Base-by-base conservation (phyloP, 2,113 vertebrate genomes). In the Clarias macrocephalus region DNA sequence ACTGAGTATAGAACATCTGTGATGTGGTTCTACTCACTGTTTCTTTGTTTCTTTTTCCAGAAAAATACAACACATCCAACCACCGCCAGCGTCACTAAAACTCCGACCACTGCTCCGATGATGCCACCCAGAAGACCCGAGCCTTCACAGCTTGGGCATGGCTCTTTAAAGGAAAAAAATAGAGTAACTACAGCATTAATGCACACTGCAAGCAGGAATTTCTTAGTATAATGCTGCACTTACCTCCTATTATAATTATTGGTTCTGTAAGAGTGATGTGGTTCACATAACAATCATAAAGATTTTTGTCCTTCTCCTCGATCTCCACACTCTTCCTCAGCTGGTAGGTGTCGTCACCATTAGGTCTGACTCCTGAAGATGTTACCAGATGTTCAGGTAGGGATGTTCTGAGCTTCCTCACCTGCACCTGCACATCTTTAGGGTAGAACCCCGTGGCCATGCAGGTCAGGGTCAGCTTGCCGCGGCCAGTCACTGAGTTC, bases 401-500 rank as follows among this genome's bases (percentile, higher is more conserved):
- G 5, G 52, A 1, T 30, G 80, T 62, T 37, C 37, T 9, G n/a
- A 1, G 3, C 33, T 84, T 89, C 65, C 88, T 83, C 4, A 89
- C 5, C 8, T 0, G 0, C 59, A 88, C 0, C n/a, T 0, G 1
- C 5, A 89, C 37, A 54, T 89, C 86, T 83, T 59, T 77, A 52
- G 86, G 80, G 84, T 79, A 83, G 83, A 88, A 89, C 4, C 89
- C 89, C 3, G 86, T 89, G 21, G 79, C 89, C 79, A 88, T 4
- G 73, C 89, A 89, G 70, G 77, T 86, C 68, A 88, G 80, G 13
- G 60, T 82, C 52, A 76, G 0, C n/a, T 80, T 80, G 5, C 4
- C 52, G 13, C 59, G 16, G 48, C 79, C 11, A 57, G 7, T 52
- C 7, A 9, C 28, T 30, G 25, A 86, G 54, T 33, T 80, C 57